Percentiles rank a stretch among this genome's conserved stretches.
phyloP scores from a whole-genome alignment of 2,888 invertebrate species.

The Rhingia rostrata region DNA sequence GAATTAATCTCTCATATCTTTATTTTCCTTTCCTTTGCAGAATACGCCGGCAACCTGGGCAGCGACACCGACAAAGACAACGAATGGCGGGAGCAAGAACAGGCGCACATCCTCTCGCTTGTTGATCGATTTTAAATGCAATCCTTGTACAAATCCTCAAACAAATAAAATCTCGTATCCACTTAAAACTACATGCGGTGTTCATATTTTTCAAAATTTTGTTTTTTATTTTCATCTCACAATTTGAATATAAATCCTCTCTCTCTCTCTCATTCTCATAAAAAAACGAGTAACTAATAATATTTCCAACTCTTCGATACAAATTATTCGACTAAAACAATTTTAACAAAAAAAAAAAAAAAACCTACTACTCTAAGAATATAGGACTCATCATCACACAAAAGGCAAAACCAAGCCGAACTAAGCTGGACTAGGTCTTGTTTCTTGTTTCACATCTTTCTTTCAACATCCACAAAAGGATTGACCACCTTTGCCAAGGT shows the following conservation, averaged over 20 bases:
- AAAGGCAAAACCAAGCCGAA: not conserved
- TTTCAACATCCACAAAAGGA: not conserved
- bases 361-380: not conserved
- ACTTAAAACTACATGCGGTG: slow-evolving; percentile 7
- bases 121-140: slow-evolving; percentile 93
- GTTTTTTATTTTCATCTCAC: slow-evolving; percentile 39
- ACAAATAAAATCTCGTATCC: not conserved
- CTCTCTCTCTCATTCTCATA: not conserved
- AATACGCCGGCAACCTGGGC: slow-evolving; percentile 97
- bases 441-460: not conserved
- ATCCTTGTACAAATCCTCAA: slow-evolving; percentile 27
- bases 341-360: slow-evolving; percentile 3
- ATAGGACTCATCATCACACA: not conserved
- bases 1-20: too few species aligned
- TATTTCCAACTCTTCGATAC: slow-evolving; percentile 29
- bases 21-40: slow-evolving; percentile 83
- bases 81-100: slow-evolving; percentile 92
- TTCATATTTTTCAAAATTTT: not conserved
- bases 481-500: not conserved
- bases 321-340: slow-evolving; percentile 24
- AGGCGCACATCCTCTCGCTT: slow-evolving; percentile 94
- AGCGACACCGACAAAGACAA: slow-evolving; percentile 91
- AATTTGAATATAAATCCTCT: slow-evolving; percentile 29
- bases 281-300: slow-evolving; percentile 23
- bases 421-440: slow-evolving; percentile 2